Percentiles rank a stretch among this genome's conserved stretches.
Evolutionary conservation across 2,797 vertebrate genomes (phyloP).

Genomic region (Chiroxiphia lanceolata): DNA sequence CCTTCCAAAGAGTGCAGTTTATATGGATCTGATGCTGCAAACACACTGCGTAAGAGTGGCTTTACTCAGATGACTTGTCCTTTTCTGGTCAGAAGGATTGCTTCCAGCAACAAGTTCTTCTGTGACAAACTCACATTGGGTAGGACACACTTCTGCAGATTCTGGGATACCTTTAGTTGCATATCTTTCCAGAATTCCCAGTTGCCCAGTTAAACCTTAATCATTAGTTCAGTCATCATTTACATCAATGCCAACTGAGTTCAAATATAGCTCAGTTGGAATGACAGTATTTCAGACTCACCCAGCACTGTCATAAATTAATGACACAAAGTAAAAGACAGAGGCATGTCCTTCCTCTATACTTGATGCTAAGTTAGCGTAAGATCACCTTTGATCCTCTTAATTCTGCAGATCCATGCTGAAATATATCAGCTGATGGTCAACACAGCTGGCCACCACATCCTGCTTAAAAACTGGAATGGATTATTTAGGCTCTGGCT

Average conservation of each 20-base stretch:
- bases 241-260: neutral
- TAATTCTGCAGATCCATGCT: neutral
- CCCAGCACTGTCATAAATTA: neutral
- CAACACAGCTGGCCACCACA: neutral
- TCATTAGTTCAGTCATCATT: neutral
- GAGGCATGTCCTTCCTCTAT: neutral
- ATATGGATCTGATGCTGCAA: neutral
- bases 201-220: neutral
- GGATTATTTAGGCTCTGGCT: neutral
- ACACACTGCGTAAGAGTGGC: neutral
- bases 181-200: neutral
- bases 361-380: neutral
- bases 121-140: neutral
- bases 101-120: neutral
- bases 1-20: neutral
- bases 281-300: neutral
- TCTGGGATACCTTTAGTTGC: neutral
- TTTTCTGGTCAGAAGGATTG: neutral
- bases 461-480: neutral
- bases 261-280: neutral
- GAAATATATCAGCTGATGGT: neutral
- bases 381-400: neutral
- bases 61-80: neutral
- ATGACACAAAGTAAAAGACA: neutral
- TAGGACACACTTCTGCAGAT: neutral